phyloP scores from a whole-genome alignment of 2,888 invertebrate genomes.

The Odontocerum albicorne region DNA sequence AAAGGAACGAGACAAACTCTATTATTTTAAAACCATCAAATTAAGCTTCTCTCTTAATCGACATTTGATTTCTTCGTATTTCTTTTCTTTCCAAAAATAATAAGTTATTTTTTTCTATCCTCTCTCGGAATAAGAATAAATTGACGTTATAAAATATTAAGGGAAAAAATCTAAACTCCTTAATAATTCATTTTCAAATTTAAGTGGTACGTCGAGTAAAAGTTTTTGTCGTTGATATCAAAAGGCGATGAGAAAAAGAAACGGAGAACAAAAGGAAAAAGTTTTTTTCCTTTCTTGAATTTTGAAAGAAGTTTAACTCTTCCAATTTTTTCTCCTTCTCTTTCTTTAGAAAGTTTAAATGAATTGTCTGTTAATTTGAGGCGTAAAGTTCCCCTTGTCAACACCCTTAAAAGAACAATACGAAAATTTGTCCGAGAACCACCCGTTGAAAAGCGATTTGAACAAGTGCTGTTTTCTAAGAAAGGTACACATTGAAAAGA shows the following conservation, averaged over 20 bases:
- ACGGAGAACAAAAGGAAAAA: background rate
- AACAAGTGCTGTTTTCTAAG: too few relatives aligned
- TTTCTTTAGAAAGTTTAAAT: conserved; percentile 17
- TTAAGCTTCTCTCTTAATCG: too few relatives aligned
- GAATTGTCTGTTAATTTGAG: conserved; percentile 28
- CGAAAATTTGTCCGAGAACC: background rate
- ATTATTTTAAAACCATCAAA: too few relatives aligned
- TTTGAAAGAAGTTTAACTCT: conserved; percentile 19
- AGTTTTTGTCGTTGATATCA: background rate
- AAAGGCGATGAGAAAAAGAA: background rate
- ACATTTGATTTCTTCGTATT: too few relatives aligned
- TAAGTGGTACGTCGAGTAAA: background rate
- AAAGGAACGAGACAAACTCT: too few relatives aligned
- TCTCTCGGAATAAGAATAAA: too few relatives aligned
- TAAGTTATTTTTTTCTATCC: too few relatives aligned
- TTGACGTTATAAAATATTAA: too few relatives aligned
- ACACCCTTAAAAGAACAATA: background rate
- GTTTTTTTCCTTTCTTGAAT: too few relatives aligned
- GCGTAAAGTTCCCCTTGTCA: conserved; percentile 9
- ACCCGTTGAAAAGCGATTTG: background rate
- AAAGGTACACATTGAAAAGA: too few relatives aligned
- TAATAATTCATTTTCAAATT: background rate
- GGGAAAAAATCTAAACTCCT: too few relatives aligned
- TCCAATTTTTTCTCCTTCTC: conserved; percentile 21
- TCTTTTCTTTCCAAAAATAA: too few relatives aligned